Conservation (phyloP, 2,797 vertebrate species). For the Acridotheres tristis region DNA sequence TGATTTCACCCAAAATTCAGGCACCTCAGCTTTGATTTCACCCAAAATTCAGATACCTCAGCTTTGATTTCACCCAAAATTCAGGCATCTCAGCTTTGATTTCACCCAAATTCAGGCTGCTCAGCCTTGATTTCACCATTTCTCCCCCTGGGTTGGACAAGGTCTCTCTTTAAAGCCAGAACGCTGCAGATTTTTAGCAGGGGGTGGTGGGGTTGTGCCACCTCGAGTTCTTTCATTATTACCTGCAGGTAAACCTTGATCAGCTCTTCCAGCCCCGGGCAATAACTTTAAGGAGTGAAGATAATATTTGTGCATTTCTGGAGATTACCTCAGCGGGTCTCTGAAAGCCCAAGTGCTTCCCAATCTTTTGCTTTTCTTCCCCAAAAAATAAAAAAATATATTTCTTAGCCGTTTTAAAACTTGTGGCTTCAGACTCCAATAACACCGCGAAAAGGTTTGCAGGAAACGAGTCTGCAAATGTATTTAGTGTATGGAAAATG, state of each 20-base stretch:
- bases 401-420: background rate
- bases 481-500: slow-evolving; percentile 46
- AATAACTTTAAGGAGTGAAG: background rate
- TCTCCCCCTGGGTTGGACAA: background rate
- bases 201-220: background rate
- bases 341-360: background rate
- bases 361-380: background rate
- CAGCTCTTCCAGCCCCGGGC: background rate
- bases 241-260: background rate
- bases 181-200: accelerated
- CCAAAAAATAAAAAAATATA: background rate
- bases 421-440: background rate
- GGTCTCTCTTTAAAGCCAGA: background rate
- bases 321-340: background rate
- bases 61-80: background rate
- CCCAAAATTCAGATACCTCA: background rate
- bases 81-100: background rate
- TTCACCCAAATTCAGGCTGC: background rate
- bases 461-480: slow-evolving; percentile 16
- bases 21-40: background rate
- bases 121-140: background rate
- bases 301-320: accelerated
- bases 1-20: background rate
- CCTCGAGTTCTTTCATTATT: accelerated
- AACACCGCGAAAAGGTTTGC: background rate